Evolutionary conservation across 1,140 invertebrate species (phyloP).

Genomic region (Lineus longissimus): DNA sequence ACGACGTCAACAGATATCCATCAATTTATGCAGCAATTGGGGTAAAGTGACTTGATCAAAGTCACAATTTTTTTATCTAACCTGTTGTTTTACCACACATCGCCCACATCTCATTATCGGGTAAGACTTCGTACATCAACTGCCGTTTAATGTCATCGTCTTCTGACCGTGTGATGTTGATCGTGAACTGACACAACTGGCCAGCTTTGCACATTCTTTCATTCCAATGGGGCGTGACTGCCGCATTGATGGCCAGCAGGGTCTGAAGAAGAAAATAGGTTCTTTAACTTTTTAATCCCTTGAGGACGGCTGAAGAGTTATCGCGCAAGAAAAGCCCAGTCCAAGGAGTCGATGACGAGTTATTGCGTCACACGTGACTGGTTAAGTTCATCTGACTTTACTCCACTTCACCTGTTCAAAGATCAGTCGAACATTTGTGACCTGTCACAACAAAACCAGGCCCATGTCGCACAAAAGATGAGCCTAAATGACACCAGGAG

Average conservation of each 20-base stretch:
- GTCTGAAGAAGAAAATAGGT: conserved; percentile 60
- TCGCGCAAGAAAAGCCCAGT: background rate
- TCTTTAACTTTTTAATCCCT: background rate
- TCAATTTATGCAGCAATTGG: no score
- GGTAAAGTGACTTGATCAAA: no score
- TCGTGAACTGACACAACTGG: conserved; percentile 77
- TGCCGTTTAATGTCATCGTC: conserved; percentile 53
- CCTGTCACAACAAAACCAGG: no score
- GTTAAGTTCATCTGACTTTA: no score
- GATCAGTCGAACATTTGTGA: no score
- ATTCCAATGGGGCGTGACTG: conserved; percentile 75
- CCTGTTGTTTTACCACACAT: conserved; percentile 78
- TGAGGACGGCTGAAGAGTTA: no score
- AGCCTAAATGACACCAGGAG: no score
- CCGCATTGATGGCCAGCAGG: conserved; percentile 75
- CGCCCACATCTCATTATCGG: conserved; percentile 88
- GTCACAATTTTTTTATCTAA: conserved; percentile 12
- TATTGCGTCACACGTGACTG: no score
- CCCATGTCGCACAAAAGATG: no score
- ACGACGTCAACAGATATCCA: no score
- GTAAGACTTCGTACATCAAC: conserved; percentile 88
- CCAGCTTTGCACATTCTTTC: conserved; percentile 83
- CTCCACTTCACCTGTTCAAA: no score
- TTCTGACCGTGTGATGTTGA: conserved; percentile 62
- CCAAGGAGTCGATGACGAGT: no score